Base-by-base conservation (phyloP, 2,888 invertebrate genomes). In the Harmothoe impar region DNA sequence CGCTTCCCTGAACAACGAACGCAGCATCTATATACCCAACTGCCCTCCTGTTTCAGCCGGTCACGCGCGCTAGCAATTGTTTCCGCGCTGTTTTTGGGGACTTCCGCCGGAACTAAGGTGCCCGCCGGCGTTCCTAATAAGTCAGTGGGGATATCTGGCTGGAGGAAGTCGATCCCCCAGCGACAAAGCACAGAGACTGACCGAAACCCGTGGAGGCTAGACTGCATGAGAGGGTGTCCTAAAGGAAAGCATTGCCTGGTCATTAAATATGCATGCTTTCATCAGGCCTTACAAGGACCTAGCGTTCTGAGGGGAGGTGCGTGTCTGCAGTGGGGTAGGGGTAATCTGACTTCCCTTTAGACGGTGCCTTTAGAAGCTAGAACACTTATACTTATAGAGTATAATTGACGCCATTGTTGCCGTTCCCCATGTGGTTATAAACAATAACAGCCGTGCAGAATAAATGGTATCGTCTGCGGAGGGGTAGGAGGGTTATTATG, bases 201-300 rank as follows among this genome's bases (percentile, higher is more conserved):
- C 62, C n/a, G 62, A 5, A 72, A 15, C 15, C 72, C 3, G 5
- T 25, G n/a, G 23, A 12, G 62, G n/a, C 23, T n/a, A 20, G 23
- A 62, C 62, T 20, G n/a, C n/a, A n/a, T n/a, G 62, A n/a, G 62
- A n/a, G 62, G 20, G 62, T 20, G 20, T 62, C 23, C 20, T 62
- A n/a, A 20, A 81, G 81, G 23, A 81, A 43, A 35, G 23, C 81
- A n/a, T 43, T 43, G 33, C 81, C 31, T 29, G 23, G 1, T 0
- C 25, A 81, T 81, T n/a, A 81, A 81, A 43, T 81, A 81, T 81
- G 20, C 0, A 81, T 81, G 23, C 33, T 43, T 81, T 81, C 81
- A 81, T 81, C 81, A 81, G 81, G n/a, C 33, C 35, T 15, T 81
- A 81, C 81, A 81, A 15, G 81, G 81, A 20, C 81, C 7, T 20